phyloP scores from a whole-genome alignment of 1,140 invertebrate species.

The Rhynchophorus ferrugineus region DNA sequence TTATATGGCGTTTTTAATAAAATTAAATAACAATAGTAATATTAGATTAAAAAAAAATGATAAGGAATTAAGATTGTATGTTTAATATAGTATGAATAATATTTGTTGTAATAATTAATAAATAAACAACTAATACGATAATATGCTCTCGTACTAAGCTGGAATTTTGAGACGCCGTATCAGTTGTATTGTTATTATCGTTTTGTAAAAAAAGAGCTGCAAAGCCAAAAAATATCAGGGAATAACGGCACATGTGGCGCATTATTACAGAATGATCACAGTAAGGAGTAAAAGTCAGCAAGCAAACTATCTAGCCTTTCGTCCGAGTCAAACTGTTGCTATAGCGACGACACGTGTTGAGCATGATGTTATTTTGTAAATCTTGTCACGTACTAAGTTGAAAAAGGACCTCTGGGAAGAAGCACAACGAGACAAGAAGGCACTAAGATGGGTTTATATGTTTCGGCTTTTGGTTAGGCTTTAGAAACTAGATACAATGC shows the following conservation, averaged over 20 bases:
- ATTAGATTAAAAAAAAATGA: no score
- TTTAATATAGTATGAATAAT: no score
- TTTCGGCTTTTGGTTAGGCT: slow-evolving; percentile 22
- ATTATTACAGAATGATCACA: slow-evolving; percentile 35
- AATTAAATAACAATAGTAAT: no score
- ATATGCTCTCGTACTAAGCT: background rate
- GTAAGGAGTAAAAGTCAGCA: slow-evolving; percentile 31
- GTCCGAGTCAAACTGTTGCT: slow-evolving; percentile 35
- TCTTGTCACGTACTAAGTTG: slow-evolving; percentile 42
- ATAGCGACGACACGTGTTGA: slow-evolving; percentile 43
- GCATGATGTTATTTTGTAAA: slow-evolving; percentile 40
- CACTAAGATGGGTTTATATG: slow-evolving; percentile 26
- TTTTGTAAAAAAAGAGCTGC: slow-evolving; percentile 1
- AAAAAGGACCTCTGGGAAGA: slow-evolving; percentile 39
- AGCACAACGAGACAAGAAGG: slow-evolving; percentile 33
- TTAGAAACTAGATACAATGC: slow-evolving; percentile 18
- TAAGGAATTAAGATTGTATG: no score
- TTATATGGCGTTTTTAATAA: no score
- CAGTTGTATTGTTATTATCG: slow-evolving; percentile 3
- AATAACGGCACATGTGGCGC: slow-evolving; percentile 28
- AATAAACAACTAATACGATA: no score
- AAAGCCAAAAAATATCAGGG: slow-evolving; percentile 11
- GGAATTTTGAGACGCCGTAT: background rate
- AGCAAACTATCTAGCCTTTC: slow-evolving; percentile 28
- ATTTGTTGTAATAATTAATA: no score